Conservation (phyloP, 1,140 invertebrate species). For the Eubasilissa regina region DNA sequence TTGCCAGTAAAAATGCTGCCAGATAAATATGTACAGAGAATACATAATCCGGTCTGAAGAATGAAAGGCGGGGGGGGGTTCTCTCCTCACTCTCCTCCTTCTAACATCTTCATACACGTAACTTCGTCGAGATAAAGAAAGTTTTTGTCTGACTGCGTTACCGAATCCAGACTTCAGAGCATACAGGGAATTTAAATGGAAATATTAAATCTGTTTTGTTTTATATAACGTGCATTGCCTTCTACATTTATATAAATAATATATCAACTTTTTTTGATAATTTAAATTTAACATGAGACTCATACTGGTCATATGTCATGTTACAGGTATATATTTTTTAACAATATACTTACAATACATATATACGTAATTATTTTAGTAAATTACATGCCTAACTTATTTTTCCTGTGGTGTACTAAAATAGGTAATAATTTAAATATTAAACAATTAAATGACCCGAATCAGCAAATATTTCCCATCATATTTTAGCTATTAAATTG, state of each 20-base stretch:
- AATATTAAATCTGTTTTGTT: constrained; percentile 21
- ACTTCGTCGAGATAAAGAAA: constrained; percentile 53
- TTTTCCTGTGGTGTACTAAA: too few species aligned
- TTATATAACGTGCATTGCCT: constrained; percentile 11
- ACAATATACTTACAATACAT: too few species aligned
- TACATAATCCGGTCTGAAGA: constrained; percentile 11
- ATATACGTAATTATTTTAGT: too few species aligned
- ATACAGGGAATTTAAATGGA: constrained; percentile 40
- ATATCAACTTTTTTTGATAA: too few species aligned
- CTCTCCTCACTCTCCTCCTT: not conserved
- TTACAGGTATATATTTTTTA: too few species aligned
- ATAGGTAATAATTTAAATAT: too few species aligned
- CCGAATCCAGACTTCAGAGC: constrained; percentile 34
- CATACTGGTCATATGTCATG: too few species aligned
- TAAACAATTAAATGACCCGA: too few species aligned
- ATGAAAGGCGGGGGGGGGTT: not conserved
- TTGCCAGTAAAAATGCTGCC: constrained; percentile 22
- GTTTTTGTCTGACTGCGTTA: constrained; percentile 50
- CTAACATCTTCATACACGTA: constrained; percentile 47
- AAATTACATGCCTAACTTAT: too few species aligned
- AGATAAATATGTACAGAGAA: constrained; percentile 25
- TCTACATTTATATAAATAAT: not conserved
- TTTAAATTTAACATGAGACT: too few species aligned
- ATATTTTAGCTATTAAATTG: too few species aligned
- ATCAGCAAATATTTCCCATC: too few species aligned